Base-by-base conservation (phyloP, 2,113 vertebrate species). In the Raja brachyura region DNA sequence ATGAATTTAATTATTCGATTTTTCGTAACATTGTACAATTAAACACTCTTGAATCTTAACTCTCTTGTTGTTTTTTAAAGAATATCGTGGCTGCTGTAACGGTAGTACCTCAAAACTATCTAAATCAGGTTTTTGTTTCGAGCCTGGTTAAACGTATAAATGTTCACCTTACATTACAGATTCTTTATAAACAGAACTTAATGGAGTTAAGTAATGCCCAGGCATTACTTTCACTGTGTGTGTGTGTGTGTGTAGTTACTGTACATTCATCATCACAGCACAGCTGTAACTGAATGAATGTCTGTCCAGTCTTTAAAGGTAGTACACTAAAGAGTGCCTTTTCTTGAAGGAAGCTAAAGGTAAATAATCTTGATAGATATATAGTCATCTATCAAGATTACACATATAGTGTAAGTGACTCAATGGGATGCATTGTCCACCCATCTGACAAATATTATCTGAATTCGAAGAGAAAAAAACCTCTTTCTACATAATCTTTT, bases 371-470 rank as follows among this genome's bases (percentile, higher is more conserved):
- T 61, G 54, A 85, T 85, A 28, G 56, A 85, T 61, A n/a, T n/a
- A n/a, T n/a, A n/a, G n/a, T n/a, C n/a, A n/a, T n/a, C n/a, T n/a
- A n/a, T n/a, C n/a, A n/a, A n/a, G n/a, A n/a, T n/a, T n/a, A n/a
- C n/a, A n/a, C n/a, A n/a, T n/a, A n/a, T n/a, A n/a, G 54, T 85
- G 54, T 14, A 85, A 85, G 25, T 85, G 54, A 85, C 10, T 85
- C 81, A 54, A 54, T 79, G 54, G 14, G 78, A 54, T 54, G 39
- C 25, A 56, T 83, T 39, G 20, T 56, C 79, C 48, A 28, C 33
- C 20, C 48, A 85, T 85, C 59, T 85, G 56, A 85, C 59, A 85
- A 85, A 85, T 85, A 85, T 85, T 85, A n/a, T 61, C 10, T 59
- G 59, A 61, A 28, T 25, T n/a, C 59, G 22, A 85, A 25, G 20